Conservation (phyloP, 30 jellyfish, hydroid and myxozoan species). For the Pseudorhiza aurosa region DNA sequence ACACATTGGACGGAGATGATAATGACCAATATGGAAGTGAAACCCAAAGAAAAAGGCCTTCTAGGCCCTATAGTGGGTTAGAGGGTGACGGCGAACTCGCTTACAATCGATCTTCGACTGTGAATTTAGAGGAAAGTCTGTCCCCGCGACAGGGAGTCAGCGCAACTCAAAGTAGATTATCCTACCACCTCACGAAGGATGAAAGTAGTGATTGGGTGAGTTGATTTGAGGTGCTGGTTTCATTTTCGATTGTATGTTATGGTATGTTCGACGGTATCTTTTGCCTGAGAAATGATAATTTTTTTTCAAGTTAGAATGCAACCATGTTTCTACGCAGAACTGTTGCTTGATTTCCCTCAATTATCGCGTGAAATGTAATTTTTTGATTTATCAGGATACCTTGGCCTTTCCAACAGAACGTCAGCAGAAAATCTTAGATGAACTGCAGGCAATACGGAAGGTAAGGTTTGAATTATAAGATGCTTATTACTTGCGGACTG, state of each 20-base stretch:
- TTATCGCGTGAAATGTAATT: neutral
- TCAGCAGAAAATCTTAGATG: slow-evolving; percentile 62
- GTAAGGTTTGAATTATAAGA: too few species aligned
- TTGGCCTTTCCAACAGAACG: slow-evolving; percentile 57
- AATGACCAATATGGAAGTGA: neutral
- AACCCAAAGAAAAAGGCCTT: neutral
- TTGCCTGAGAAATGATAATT: too few species aligned
- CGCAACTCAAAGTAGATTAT: neutral
- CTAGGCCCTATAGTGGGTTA: too few species aligned
- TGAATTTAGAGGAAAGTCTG: slow-evolving; percentile 33
- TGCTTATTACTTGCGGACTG: too few species aligned
- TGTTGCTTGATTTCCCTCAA: neutral
- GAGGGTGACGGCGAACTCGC: slow-evolving; percentile 3
- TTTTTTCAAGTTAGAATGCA: too few species aligned
- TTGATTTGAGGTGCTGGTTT: neutral
- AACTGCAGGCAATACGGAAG: slow-evolving; percentile 54
- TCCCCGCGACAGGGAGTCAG: neutral
- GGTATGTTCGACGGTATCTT: neutral
- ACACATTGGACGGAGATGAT: neutral
- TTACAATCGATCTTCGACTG: slow-evolving; percentile 63
- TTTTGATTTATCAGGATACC: slow-evolving; percentile 25
- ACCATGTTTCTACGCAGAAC: neutral
- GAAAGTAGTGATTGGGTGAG: slow-evolving; percentile 47
- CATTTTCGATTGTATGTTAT: too few species aligned
- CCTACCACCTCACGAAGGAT: slow-evolving; percentile 23